Percentiles rank a stretch among this genome's conserved stretches.
Conservation (phyloP, 2,888 invertebrate genomes). For the Eurytoma adleriae region DNA sequence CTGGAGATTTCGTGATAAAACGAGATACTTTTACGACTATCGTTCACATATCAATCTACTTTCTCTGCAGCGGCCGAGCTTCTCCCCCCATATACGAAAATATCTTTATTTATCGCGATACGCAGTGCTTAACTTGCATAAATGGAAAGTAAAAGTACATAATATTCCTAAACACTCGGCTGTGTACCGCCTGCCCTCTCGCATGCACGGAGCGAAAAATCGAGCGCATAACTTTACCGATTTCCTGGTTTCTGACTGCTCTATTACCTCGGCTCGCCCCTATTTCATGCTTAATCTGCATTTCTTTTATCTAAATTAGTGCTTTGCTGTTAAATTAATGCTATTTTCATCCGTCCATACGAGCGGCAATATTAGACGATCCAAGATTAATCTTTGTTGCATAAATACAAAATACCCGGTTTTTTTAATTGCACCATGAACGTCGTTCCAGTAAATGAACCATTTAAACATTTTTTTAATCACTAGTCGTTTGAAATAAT, state of each 20-base stretch:
- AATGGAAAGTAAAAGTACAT: constrained; percentile 52
- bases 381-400: constrained; percentile 32
- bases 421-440: too few species aligned
- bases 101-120: constrained; percentile 52
- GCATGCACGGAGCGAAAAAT: constrained; percentile 13
- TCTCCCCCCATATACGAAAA: constrained; percentile 23
- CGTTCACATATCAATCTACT: constrained; percentile 56
- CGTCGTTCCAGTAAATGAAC: background rate
- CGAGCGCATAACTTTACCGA: constrained; percentile 24
- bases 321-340: constrained; percentile 13
- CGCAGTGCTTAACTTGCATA: constrained; percentile 31
- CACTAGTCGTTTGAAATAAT: too few species aligned
- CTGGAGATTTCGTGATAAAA: constrained; percentile 51
- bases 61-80: constrained; percentile 37
- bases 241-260: constrained; percentile 49
- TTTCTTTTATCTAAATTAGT: constrained; percentile 32
- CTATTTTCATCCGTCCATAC: constrained; percentile 19
- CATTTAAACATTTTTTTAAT: too few species aligned
- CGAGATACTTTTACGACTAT: constrained; percentile 42
- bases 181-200: constrained; percentile 29
- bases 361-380: constrained; percentile 3
- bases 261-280: constrained; percentile 45
- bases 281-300: constrained; percentile 38
- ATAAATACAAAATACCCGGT: constrained; percentile 2
- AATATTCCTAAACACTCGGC: constrained; percentile 41